A percentile compares a stretch with the other conserved stretches of the same genome.
Evolutionary conservation across 2,888 invertebrate species (phyloP).

Genomic region (Microctonus hyperodae): DNA sequence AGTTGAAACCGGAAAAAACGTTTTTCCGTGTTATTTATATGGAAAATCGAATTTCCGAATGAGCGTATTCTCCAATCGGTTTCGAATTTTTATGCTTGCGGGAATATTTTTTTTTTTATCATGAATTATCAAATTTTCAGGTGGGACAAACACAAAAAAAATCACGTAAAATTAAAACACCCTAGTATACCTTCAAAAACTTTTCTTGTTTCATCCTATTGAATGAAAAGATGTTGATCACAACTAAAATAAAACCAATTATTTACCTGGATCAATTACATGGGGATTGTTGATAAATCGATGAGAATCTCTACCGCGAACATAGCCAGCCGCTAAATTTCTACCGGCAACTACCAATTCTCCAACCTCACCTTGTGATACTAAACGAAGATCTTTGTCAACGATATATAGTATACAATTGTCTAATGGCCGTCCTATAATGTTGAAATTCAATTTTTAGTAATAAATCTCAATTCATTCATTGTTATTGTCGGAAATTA

Average conservation of each 20-base stretch:
- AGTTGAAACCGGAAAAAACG: too few relatives aligned
- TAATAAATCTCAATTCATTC: neutral
- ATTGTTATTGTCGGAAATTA: slow-evolving; percentile 11
- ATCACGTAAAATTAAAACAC: too few relatives aligned
- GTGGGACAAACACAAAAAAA: too few relatives aligned
- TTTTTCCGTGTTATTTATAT: too few relatives aligned
- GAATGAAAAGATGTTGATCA: neutral
- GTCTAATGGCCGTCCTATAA: slow-evolving; percentile 75
- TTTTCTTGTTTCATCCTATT: too few relatives aligned
- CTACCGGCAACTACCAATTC: slow-evolving; percentile 83
- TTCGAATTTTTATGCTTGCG: too few relatives aligned
- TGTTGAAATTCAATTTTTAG: slow-evolving; percentile 23
- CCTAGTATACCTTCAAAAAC: too few relatives aligned
- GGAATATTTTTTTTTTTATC: too few relatives aligned
- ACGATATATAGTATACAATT: slow-evolving; percentile 84
- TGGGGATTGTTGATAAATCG: slow-evolving; percentile 80
- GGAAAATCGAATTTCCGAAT: too few relatives aligned
- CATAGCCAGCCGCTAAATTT: slow-evolving; percentile 83
- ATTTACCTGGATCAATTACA: slow-evolving; percentile 68
- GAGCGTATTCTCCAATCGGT: too few relatives aligned
- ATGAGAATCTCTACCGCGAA: slow-evolving; percentile 76
- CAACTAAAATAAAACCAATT: neutral
- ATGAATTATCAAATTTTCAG: too few relatives aligned
- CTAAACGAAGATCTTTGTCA: slow-evolving; percentile 76
- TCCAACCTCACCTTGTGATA: slow-evolving; percentile 77